Evolutionary conservation across 2,113 vertebrate genomes (phyloP), one percentile per base, ranked within the genome.

Genomic region (Parus major): DNA sequence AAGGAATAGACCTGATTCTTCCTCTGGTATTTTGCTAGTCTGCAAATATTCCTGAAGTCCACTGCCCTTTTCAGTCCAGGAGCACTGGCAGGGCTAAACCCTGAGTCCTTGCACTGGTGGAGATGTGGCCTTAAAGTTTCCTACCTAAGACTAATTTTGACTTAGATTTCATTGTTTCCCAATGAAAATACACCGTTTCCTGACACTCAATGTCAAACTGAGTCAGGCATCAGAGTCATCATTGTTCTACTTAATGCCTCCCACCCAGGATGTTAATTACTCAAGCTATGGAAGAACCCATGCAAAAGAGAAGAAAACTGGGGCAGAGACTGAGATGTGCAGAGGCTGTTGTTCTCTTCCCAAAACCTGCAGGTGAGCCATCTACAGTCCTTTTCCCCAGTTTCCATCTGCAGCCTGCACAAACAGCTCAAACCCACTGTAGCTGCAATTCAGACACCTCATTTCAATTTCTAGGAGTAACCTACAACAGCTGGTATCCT

Each of bases 191-290:
- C 60, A 92, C 41, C 13, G 33, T 78, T 93, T 92, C 88, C 88
- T 93, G 82, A 60, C 86, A 89, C 11, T 77, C 72, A 50, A 0
- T 69, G 50, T 92, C 86, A 95, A 86, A 86, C 91, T 88, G 92
- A 95, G 76, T 95, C 92, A 96, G 88, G 47, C 60, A 88, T 63
- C 64, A 83, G 68, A 91, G 64, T 93, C 71, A 88, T 86, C 82
- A 77, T 42, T 88, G 64, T 61, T 94, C 92, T 90, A 47, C 47
- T 95, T 94, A 80, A 96, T 93, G 91, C 88, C 91, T 93, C 94
- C 91, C 88, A 97, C 94, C 68, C 52, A 68, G 80, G 64, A 63
- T 93, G 88, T 11, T 81, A 92, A 92, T 92, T 93, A 91, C 76
- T 88, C 47, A 41, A 84, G 56, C 52, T 81, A 22, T 61, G 76